Conservation (phyloP, 2,888 invertebrate genomes). For the Plagiodera versicolora region DNA sequence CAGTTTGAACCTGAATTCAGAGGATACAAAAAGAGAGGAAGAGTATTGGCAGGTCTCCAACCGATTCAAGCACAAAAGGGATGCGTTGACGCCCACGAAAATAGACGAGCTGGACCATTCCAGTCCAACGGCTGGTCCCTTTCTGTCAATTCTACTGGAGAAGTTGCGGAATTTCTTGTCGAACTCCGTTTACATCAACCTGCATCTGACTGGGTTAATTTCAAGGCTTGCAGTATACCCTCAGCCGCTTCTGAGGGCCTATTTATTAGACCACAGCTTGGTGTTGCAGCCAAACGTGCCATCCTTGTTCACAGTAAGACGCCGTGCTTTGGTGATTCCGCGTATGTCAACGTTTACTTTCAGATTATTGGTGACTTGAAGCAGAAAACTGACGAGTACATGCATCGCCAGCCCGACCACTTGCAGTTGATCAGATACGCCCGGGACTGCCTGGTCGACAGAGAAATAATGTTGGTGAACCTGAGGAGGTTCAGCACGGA, state of each 20-base stretch:
- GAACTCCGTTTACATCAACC: conserved; percentile 82
- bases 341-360: no score
- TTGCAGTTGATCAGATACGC: conserved; percentile 75
- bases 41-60: conserved; percentile 52
- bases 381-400: conserved; percentile 82
- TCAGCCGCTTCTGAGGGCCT: conserved; percentile 83
- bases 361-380: conserved; percentile 80
- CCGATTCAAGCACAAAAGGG: conserved; percentile 30
- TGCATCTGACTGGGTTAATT: conserved; percentile 84
- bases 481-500: conserved; percentile 66
- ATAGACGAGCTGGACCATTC: conserved; percentile 57
- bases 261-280: conserved; percentile 82
- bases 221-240: conserved; percentile 86
- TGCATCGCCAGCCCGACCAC: conserved; percentile 63
- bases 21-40: conserved; percentile 54
- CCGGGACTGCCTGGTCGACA: conserved; percentile 73
- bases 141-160: conserved; percentile 77
- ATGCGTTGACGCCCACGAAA: conserved; percentile 31
- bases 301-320: conserved; percentile 81
- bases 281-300: conserved; percentile 89
- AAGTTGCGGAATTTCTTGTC: conserved; percentile 83
- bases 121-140: conserved; percentile 65
- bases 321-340: neutral
- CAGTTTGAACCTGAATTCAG: conserved; percentile 65
- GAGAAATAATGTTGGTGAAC: conserved; percentile 76